phyloP scores from a whole-genome alignment of 2,113 vertebrate genomes.

The Scolopax mira region DNA sequence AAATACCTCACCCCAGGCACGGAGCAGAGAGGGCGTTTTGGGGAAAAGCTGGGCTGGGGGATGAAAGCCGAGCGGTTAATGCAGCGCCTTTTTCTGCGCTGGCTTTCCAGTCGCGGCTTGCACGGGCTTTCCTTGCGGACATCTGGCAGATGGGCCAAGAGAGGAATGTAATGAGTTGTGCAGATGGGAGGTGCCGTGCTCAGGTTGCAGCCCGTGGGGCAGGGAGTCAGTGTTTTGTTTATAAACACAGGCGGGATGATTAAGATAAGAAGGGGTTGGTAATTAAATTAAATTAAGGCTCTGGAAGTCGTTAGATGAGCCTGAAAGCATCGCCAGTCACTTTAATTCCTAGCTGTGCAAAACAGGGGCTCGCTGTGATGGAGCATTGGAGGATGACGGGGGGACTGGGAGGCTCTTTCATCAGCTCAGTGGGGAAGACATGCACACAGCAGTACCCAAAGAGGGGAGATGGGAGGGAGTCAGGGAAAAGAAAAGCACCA shows the following conservation, averaged over 20 bases:
- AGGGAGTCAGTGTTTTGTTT: constrained; percentile 65
- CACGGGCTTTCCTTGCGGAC: constrained; percentile 35
- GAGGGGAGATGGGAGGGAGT: neutral
- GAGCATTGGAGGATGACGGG: neutral
- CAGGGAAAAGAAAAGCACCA: neutral
- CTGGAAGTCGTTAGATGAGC: constrained; percentile 58
- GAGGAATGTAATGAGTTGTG: constrained; percentile 55
- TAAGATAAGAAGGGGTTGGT: constrained; percentile 63
- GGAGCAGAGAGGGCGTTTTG: neutral
- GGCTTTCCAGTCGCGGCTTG: constrained; percentile 41
- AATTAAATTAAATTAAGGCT: constrained; percentile 73
- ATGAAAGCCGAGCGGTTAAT: neutral
- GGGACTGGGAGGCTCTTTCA: neutral
- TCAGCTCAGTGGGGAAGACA: neutral
- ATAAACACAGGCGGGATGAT: constrained; percentile 66
- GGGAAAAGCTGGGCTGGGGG: neutral
- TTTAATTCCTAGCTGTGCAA: neutral
- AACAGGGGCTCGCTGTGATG: neutral
- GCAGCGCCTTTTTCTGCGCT: neutral
- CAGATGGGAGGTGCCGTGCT: constrained; percentile 63
- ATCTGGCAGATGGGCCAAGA: constrained; percentile 14
- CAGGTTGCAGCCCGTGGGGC: constrained; percentile 61
- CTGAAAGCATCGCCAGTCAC: neutral
- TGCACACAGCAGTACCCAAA: neutral
- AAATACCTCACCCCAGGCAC: neutral